Base-by-base conservation (phyloP, 1,140 invertebrate genomes). In the Oryctes rhinoceros region DNA sequence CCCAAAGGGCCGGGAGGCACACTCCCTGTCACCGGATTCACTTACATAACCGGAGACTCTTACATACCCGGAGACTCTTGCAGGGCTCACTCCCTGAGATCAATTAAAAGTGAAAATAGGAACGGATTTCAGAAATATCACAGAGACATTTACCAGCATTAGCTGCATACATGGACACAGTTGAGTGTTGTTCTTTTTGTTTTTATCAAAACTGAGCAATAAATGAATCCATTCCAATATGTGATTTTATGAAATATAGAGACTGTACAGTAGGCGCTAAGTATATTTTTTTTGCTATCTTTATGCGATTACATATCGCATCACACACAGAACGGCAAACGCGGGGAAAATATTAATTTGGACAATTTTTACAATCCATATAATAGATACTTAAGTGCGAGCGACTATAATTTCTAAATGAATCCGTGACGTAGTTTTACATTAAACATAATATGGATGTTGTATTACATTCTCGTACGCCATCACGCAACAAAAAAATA, bases 1-100 rank as follows among this genome's bases (percentile, higher is more conserved):
- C 89, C 89, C 85, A 90, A 89, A 84, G 85, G 85, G 53, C 84
- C 85, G 9, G 90, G 92, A 85, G 92, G 92, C 85, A 93, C 92
- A 78, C 90, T 92, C 82, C 91, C 92, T 85, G 92, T 91, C 83
- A 92, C 92, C 86, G 93, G 93, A 53, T 94, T 94, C 89, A 93
- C 93, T 79, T 94, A 94, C 89, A 93, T 94, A 82, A 90, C 91
- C 84, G 92, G 93, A 79, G 92, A 93, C 81, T 90, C 91, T 53
- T 94, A 94, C 89, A 93, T 94, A 82, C 90, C 91, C 84, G 92
- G 93, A 79, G 92, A 93, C 81, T 89, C 91, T 53, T 87, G 89
- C 83, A 88, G 88, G 77, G 87, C 86, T 18, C 87, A 88, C 80
- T 83, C 86, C 15, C 80, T 86, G 67, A 84, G 84, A 39, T 80